These are phyloP conservation scores for Zeugodacus cucurbitae DNA, from an alignment of 1,140 invertebrate species.

Conservation along the genomic window DNA sequence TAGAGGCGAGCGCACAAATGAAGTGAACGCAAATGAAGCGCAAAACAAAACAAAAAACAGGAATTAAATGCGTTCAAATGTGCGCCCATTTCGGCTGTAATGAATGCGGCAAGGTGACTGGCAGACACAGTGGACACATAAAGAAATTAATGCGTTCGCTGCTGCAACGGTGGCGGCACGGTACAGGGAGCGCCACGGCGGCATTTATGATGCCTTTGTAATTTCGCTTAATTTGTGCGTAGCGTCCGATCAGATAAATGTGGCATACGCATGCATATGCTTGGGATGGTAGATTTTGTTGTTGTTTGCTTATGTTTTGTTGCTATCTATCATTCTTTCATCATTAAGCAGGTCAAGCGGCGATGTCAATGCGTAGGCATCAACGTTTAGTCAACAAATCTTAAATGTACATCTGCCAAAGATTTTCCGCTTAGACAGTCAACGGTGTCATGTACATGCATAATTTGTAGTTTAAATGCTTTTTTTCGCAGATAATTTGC, in stretches of 20 bases:
- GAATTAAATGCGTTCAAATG: not conserved
- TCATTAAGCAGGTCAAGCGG: not conserved
- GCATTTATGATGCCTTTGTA: not conserved
- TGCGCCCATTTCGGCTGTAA: not conserved
- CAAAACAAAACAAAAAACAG: not conserved
- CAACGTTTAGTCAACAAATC: not conserved
- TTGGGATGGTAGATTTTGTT: not conserved
- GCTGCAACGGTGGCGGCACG: not conserved
- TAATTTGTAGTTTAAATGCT: not conserved
- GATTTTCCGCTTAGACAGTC: not conserved
- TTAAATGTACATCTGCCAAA: constrained; percentile 16
- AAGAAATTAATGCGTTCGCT: not conserved
- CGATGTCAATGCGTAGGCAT: not conserved
- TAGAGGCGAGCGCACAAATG: not conserved
- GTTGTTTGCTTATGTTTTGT: not conserved
- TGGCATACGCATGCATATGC: not conserved
- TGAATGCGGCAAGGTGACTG: not conserved
- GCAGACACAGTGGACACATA: not conserved
- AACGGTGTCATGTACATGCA: not conserved
- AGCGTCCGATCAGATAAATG: constrained; percentile 3
- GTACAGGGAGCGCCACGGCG: not conserved
- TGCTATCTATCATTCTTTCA: not conserved
- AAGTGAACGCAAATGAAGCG: not conserved
- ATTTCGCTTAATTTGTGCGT: constrained; percentile 8
- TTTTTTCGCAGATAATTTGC: not conserved